Evolutionary conservation across 2,888 invertebrate species (phyloP).

Genomic region (Agrilus biguttatus): DNA sequence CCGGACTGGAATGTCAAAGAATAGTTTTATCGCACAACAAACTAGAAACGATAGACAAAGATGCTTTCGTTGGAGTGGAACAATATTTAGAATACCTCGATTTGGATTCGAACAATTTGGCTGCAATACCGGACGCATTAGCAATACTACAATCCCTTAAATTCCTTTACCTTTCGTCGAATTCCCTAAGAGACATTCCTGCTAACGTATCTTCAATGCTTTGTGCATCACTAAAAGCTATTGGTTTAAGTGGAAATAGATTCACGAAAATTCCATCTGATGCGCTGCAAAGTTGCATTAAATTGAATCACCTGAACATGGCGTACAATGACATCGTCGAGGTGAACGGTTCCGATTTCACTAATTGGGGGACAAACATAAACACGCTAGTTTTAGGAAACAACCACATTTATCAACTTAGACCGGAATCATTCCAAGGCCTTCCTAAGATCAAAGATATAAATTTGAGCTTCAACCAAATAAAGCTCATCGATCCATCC

Average conservation of each 20-base stretch:
- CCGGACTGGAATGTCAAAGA: conserved; percentile 56
- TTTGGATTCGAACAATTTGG: conserved; percentile 65
- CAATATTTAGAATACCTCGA: conserved; percentile 68
- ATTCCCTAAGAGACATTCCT: conserved; percentile 50
- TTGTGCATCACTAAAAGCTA: conserved; percentile 51
- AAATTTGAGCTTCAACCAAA: conserved; percentile 81
- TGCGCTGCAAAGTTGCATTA: conserved; percentile 55
- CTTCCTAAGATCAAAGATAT: conserved; percentile 70
- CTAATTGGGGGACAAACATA: conserved; percentile 62
- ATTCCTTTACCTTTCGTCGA: conserved; percentile 72
- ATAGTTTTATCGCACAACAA: conserved; percentile 69
- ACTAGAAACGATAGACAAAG: conserved; percentile 51
- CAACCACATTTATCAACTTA: conserved; percentile 64
- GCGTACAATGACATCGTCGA: conserved; percentile 76
- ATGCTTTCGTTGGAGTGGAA: conserved; percentile 59
- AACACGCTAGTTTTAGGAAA: conserved; percentile 71
- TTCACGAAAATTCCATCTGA: conserved; percentile 56
- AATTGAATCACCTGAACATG: conserved; percentile 73
- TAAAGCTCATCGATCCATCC: conserved; percentile 66
- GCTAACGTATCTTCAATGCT: conserved; percentile 45
- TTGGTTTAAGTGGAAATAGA: conserved; percentile 71
- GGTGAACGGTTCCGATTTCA: conserved; percentile 62
- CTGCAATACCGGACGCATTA: conserved; percentile 54
- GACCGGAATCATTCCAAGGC: conserved; percentile 55
- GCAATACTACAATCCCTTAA: conserved; percentile 52